Evolutionary conservation across 2,113 vertebrate species (phyloP), one percentile per base, ranked within the genome.

Genomic region (Misgurnus anguillicaudatus): DNA sequence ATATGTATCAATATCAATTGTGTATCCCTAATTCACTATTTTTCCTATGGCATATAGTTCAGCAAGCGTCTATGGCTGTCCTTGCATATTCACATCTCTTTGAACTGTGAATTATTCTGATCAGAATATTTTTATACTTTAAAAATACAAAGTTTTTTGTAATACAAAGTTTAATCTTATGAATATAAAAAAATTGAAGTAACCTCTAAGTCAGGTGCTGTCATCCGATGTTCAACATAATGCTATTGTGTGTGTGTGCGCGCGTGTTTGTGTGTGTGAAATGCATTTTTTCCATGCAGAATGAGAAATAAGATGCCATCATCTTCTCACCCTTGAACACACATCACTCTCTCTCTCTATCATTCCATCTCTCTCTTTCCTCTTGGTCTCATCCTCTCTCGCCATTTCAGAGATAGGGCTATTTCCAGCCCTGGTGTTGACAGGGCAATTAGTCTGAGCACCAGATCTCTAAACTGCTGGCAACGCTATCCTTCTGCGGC

Each of bases 361-460:
- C 75, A 48, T 31, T 69, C 61, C 19, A 72, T 77, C 21, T 82
- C 60, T 77, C 75, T 65, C 47, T 69, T 41, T 47, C 55, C 64
- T 75, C 62, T 67, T 10, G 45, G 39, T 70, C 69, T 60, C 81
- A 74, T 67, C 57, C 72, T 24, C 71, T 78, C 64, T 78, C 47
- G 47, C 39, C 61, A 63, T 69, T 62, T 71, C 66, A 70, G 79
- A 73, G 77, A 82, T 80, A 70, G 65, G 72, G 74, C 77, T 77
- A 76, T 80, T 85, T 79, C 77, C 74, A 72, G 77, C 67, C 58
- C 66, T 38, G 70, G 48, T 79, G 75, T 82, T 85, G 80, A 85
- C 80, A 82, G 80, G 73, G 73, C 83, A 77, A 82, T 85, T 85
- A 82, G 77, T 85, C 77, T 82, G 69, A 77, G 67, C 57, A 72